Evolutionary conservation across 1,140 invertebrate genomes (phyloP).

Genomic region (Geopemphigus sp.): DNA sequence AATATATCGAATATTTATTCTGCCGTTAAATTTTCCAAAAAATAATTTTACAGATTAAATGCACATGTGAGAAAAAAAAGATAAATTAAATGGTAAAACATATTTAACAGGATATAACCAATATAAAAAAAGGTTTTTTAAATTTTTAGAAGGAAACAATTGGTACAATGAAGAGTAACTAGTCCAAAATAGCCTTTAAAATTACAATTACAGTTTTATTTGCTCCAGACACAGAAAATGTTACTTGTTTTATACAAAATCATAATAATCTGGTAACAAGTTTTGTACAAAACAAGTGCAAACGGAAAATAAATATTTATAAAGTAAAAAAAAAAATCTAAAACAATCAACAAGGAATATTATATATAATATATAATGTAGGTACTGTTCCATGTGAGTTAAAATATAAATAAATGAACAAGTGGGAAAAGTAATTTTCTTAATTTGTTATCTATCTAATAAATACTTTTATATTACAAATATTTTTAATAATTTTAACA

Average conservation of each 20-base stretch:
- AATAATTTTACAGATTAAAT: conserved; percentile 17
- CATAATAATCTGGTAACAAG: conserved; percentile 49
- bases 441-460: conserved; percentile 40
- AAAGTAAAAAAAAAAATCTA: conserved; percentile 48
- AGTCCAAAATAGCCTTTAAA: conserved; percentile 18
- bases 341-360: conserved; percentile 49
- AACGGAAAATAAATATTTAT: conserved; percentile 48
- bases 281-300: conserved; percentile 49
- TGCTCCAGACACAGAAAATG: conserved; percentile 48
- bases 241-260: conserved; percentile 49
- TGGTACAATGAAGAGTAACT: conserved; percentile 23
- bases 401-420: conserved; percentile 39
- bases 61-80: neutral
- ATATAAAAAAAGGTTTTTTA: neutral
- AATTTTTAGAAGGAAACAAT: conserved; percentile 6
- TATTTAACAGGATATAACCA: neutral
- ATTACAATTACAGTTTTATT: conserved; percentile 48
- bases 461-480: conserved; percentile 46
- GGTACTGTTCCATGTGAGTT: conserved; percentile 42
- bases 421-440: conserved; percentile 42
- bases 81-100: conserved; percentile 9
- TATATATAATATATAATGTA: conserved; percentile 36
- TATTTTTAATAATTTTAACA: conserved; percentile 32
- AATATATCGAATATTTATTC: conserved; percentile 10
- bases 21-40: conserved; percentile 24